Evolutionary conservation across 2,888 invertebrate species (phyloP), one percentile per base, ranked within the genome.

Genomic region (Alentia gelatinosa): DNA sequence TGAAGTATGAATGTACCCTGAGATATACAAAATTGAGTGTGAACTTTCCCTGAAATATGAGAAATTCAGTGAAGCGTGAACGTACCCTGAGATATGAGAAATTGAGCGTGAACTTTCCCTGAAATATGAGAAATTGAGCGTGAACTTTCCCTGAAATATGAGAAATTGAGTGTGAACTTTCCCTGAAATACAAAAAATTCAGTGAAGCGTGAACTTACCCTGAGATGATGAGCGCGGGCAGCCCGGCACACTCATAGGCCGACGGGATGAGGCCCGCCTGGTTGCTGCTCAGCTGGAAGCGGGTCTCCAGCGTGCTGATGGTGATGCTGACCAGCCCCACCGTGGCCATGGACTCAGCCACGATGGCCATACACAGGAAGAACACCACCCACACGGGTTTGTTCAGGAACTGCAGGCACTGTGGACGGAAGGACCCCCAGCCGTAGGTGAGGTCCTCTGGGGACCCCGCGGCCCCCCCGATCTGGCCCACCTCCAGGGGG

Each of bases 281-380:
- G 47, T 84, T 84, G 42, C 84, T 84, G 26, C 84, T 84, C 39
- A 84, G 84, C 84, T 84, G 84, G 42, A 84, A 84, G 42, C 84
- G 84, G 5, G 23, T 84, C 84, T 84, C 84, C 30, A 84, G 30
- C 12, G 84, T 84, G 30, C 84, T 84, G 42, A 84, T 40, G 47
- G 12, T 84, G 42, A 84, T 84, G n/a, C 42, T 42, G 42, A 84
- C 84, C 84, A 84, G 84, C 26, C 84, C 84, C 5, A 84, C 26
- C 23, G 84, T 84, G 7, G 84, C 84, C 84, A 84, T 84, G 5
- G 84, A 84, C 30, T 84, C 84, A 30, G 84, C 84, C 23, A 84
- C 42, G 26, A 84, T 84, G 84, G 84, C 84, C 4, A 40, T 26
- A n/a, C 84, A 84, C 42, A 84, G 47, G 30, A 84, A 84, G 42